These are phyloP conservation scores for Triops longicaudatus DNA, from an alignment of 1,140 invertebrate genomes.

Conservation along the genomic window DNA sequence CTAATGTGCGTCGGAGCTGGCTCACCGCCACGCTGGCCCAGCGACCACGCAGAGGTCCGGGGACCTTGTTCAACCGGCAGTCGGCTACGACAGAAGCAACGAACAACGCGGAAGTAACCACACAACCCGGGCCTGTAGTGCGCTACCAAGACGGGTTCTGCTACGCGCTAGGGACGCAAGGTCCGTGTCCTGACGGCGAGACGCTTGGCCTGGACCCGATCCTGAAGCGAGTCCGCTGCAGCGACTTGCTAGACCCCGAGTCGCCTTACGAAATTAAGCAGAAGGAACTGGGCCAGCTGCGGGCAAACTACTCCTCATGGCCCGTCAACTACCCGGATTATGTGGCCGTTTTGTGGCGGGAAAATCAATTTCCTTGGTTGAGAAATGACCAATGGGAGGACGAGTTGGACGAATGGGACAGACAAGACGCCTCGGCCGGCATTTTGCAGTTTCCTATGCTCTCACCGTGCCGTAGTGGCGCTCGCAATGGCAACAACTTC, in stretches of 20 bases:
- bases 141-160: conserved; percentile 18
- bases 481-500: conserved; percentile 23
- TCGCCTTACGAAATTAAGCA: conserved; percentile 17
- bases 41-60: neutral
- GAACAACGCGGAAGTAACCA: neutral
- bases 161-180: conserved; percentile 24
- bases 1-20: neutral
- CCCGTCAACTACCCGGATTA: conserved; percentile 16
- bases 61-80: too few species aligned
- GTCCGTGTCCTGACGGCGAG: conserved; percentile 8
- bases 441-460: conserved; percentile 19
- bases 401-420: neutral
- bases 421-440: conserved; percentile 6
- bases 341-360: neutral
- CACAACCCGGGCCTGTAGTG: neutral
- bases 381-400: neutral
- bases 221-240: neutral
- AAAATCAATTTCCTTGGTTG: neutral
- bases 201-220: conserved; percentile 16
- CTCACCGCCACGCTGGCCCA: neutral
- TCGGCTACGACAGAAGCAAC: too few species aligned
- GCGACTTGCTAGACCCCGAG: neutral
- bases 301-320: neutral
- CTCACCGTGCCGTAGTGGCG: conserved; percentile 17
- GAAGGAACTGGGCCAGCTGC: neutral